These are phyloP conservation scores for Gymnogyps californianus DNA, from an alignment of 2,113 vertebrate species.

Conservation along the genomic window DNA sequence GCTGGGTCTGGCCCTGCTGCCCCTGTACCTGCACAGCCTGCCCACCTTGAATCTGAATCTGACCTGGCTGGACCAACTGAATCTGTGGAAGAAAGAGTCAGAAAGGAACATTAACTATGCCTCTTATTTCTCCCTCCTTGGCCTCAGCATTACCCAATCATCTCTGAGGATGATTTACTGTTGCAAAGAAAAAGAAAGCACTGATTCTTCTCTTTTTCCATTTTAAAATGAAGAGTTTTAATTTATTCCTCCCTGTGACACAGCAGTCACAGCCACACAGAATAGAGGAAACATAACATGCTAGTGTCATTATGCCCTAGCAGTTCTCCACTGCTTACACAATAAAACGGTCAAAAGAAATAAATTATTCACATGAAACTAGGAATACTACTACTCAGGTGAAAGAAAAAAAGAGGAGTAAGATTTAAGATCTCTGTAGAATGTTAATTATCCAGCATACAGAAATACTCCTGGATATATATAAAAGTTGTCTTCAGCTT, in stretches of 20 bases:
- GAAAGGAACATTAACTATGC: conserved; percentile 32
- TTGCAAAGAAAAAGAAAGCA: background rate
- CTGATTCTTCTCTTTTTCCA: background rate
- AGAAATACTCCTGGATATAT: background rate
- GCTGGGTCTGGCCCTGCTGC: conserved; percentile 95
- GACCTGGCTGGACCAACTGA: conserved; percentile 93
- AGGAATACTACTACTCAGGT: background rate
- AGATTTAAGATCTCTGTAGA: background rate
- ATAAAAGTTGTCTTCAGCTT: background rate
- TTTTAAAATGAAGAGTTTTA: background rate
- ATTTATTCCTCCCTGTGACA: background rate
- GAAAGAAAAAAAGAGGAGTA: background rate
- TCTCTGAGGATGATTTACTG: background rate
- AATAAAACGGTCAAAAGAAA: background rate
- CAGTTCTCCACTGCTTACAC: background rate
- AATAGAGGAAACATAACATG: background rate
- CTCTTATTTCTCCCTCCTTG: background rate
- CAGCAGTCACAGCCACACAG: background rate
- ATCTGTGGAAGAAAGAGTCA: conserved; percentile 74
- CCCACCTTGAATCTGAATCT: conserved; percentile 96
- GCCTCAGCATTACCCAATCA: conserved; percentile 29
- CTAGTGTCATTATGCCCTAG: background rate
- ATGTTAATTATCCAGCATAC: background rate
- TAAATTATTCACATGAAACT: background rate
- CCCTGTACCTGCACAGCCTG: conserved; percentile 95